Evolutionary conservation across 2,797 vertebrate genomes (phyloP).

Genomic region (Semotilus atromaculatus): DNA sequence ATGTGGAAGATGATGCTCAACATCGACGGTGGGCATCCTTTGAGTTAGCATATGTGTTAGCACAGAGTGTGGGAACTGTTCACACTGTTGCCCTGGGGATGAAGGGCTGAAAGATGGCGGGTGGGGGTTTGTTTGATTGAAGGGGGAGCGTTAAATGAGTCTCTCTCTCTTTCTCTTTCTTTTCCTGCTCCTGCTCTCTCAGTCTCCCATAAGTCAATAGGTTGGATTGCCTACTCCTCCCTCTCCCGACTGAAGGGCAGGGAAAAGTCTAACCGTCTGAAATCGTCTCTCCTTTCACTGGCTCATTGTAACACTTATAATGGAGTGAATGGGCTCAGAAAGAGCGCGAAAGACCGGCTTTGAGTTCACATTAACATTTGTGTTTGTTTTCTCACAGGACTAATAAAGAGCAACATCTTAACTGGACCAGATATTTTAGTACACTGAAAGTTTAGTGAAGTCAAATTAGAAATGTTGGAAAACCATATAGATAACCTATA

Average conservation of each 20-base stretch:
- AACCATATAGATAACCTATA: not conserved
- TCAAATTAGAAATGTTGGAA: not conserved
- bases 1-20: slow-evolving; percentile 99
- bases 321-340: slow-evolving; percentile 44
- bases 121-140: slow-evolving; percentile 53
- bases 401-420: not conserved
- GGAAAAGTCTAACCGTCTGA: slow-evolving; percentile 55
- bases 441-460: not conserved
- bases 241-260: slow-evolving; percentile 33
- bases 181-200: slow-evolving; percentile 67
- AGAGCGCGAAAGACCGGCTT: slow-evolving; percentile 53
- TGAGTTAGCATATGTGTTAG: slow-evolving; percentile 24
- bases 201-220: slow-evolving; percentile 55
- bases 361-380: slow-evolving; percentile 19
- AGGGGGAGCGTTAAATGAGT: slow-evolving; percentile 64
- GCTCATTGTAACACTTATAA: slow-evolving; percentile 53
- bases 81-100: slow-evolving; percentile 70
- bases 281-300: slow-evolving; percentile 52
- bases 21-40: slow-evolving; percentile 85
- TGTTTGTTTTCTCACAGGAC: slow-evolving; percentile 16
- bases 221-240: slow-evolving; percentile 19
- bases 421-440: not conserved
- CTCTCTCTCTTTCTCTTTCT: slow-evolving; percentile 48
- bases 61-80: slow-evolving; percentile 64
- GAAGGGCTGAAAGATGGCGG: slow-evolving; percentile 36